Percentiles rank a stretch among this genome's conserved stretches.
These are phyloP conservation scores for Nemurella pictetii DNA, from an alignment of 2,888 invertebrate species.

Conservation along the genomic window DNA sequence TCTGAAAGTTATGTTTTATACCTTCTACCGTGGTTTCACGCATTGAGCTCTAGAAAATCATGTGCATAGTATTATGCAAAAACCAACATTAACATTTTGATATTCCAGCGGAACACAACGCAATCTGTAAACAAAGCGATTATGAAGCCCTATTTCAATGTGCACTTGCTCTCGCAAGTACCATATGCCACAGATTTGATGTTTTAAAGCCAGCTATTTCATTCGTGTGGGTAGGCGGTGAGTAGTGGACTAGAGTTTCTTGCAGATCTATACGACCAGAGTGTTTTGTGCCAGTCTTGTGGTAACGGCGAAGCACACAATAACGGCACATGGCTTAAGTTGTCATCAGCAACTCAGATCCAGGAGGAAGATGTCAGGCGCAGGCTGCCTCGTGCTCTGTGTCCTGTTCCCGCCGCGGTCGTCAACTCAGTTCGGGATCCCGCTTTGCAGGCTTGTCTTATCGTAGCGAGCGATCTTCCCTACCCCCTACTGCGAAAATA, in stretches of 20 bases:
- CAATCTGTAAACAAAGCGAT: too few relatives aligned
- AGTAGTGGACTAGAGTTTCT: background rate
- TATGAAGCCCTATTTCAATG: too few relatives aligned
- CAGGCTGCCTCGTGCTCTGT: too few relatives aligned
- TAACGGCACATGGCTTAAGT: background rate
- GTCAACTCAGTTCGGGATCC: background rate
- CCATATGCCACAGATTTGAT: background rate
- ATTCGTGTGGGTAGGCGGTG: background rate
- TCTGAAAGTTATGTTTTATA: too few relatives aligned
- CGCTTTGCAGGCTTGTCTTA: background rate
- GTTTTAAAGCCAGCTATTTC: background rate
- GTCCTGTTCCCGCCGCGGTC: too few relatives aligned
- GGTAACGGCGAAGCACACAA: background rate
- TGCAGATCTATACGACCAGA: background rate
- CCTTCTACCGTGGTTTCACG: too few relatives aligned
- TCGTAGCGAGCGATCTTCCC: background rate
- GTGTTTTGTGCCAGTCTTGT: background rate
- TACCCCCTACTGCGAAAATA: background rate
- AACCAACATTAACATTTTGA: too few relatives aligned
- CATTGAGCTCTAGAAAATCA: too few relatives aligned
- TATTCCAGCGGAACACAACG: too few relatives aligned
- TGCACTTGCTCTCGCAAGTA: too few relatives aligned
- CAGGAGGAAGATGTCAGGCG: background rate
- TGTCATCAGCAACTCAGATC: background rate
- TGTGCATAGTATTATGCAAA: too few relatives aligned